Evolutionary conservation across 2,888 invertebrate genomes (phyloP).

Genomic region (Drosophila mercatorum): DNA sequence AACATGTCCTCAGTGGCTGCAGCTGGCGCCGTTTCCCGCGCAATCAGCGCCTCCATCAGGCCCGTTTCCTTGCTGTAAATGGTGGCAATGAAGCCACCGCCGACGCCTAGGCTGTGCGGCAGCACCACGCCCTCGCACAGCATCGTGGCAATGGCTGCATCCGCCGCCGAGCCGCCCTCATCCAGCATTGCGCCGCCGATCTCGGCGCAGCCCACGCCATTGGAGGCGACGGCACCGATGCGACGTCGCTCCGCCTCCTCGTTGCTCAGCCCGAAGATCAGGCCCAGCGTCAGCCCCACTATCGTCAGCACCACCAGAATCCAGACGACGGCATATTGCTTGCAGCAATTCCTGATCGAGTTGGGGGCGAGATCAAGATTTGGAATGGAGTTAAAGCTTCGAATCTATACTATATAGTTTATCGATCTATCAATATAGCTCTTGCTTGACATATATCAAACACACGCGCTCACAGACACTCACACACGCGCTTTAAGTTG

Average conservation of each 20-base stretch:
- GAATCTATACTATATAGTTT: background rate
- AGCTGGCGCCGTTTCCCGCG: constrained; percentile 91
- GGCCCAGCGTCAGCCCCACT: constrained; percentile 68
- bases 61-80: constrained; percentile 89
- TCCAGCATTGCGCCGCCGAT: constrained; percentile 90
- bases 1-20: constrained; percentile 90
- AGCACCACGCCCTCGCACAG: constrained; percentile 94
- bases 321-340: constrained; percentile 68
- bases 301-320: constrained; percentile 66
- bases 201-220: constrained; percentile 90
- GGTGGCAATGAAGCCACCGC: constrained; percentile 95
- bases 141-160: constrained; percentile 93
- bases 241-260: constrained; percentile 40
- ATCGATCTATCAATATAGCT: background rate
- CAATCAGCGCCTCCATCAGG: constrained; percentile 88
- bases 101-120: constrained; percentile 93
- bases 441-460: background rate
- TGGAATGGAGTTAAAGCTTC: background rate
- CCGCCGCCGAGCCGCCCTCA: constrained; percentile 91
- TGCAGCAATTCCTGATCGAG: constrained; percentile 39
- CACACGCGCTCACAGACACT: background rate
- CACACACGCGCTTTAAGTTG: background rate
- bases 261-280: constrained; percentile 65
- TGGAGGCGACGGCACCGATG: constrained; percentile 88
- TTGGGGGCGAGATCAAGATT: background rate